Conservation (phyloP, 2,797 vertebrate species). For the Cichlasoma orientale region DNA sequence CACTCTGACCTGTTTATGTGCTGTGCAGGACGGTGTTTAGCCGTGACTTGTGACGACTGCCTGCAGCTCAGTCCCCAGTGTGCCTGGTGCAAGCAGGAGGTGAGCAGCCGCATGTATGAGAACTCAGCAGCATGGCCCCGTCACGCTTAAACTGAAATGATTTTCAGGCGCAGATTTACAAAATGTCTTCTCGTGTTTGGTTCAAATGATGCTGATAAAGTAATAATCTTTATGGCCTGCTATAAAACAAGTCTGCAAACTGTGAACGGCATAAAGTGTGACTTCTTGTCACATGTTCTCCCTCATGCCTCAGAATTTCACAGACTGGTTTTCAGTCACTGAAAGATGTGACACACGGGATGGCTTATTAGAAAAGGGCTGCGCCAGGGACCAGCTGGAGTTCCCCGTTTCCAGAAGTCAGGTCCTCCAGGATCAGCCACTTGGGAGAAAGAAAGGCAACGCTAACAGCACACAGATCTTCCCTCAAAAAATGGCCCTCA, state of each 20-base stretch:
- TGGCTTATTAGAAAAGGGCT: conserved; percentile 87
- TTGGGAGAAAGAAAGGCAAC: conserved; percentile 79
- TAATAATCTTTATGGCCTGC: background rate
- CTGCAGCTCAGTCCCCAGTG: conserved; percentile 89
- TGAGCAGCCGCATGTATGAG: conserved; percentile 60
- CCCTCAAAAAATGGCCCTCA: conserved; percentile 90
- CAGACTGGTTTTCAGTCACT: conserved; percentile 80
- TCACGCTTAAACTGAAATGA: background rate
- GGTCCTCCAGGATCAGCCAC: conserved; percentile 81
- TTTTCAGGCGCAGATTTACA: background rate
- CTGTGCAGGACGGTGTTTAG: conserved; percentile 85
- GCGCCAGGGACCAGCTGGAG: conserved; percentile 81
- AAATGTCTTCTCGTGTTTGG: background rate
- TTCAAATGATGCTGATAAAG: background rate
- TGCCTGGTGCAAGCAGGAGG: conserved; percentile 96
- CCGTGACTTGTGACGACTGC: conserved; percentile 90
- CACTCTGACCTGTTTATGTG: conserved; percentile 17
- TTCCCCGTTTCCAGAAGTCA: conserved; percentile 84
- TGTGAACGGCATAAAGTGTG: background rate
- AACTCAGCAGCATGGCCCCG: background rate
- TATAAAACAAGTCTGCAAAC: background rate
- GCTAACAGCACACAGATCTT: conserved; percentile 88
- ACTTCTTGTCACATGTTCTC: conserved; percentile 28
- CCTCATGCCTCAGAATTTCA: conserved; percentile 88
- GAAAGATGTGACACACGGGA: conserved; percentile 88